phyloP scores from a whole-genome alignment of 1,140 invertebrate species.

The Adoxophyes honmai region DNA sequence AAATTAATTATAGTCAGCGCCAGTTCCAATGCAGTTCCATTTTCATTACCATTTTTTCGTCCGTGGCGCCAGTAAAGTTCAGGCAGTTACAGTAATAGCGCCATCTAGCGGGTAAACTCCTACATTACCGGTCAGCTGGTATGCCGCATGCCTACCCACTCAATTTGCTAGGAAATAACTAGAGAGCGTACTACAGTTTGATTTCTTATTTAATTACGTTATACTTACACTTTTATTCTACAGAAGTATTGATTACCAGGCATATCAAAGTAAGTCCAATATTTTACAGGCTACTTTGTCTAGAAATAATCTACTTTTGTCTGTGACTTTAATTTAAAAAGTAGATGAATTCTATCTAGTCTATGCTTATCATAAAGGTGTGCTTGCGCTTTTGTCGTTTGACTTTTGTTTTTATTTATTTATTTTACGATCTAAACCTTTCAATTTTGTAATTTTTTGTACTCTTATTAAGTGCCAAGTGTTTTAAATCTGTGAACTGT shows the following conservation, averaged over 20 bases:
- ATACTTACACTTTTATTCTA: not conserved
- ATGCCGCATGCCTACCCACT: no score
- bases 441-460: not conserved
- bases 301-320: not conserved
- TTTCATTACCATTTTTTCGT: no score
- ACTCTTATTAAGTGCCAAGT: not conserved
- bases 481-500: not conserved
- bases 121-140: no score
- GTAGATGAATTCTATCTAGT: slow-evolving; percentile 1
- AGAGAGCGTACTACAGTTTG: no score
- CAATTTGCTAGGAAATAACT: no score
- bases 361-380: slow-evolving; percentile 14
- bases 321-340: not conserved
- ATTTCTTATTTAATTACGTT: no score
- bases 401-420: slow-evolving; percentile 18
- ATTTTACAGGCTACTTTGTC: slow-evolving; percentile 8
- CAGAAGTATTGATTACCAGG: no score
- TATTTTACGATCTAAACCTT: slow-evolving; percentile 5
- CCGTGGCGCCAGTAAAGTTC: no score
- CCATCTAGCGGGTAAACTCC: slow-evolving; percentile 2
- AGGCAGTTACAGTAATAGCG: not conserved
- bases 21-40: no score
- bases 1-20: no score
- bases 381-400: slow-evolving; percentile 11
- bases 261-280: no score